phyloP scores from a whole-genome alignment of 2,797 vertebrate species.

The Calcarius lapponicus region DNA sequence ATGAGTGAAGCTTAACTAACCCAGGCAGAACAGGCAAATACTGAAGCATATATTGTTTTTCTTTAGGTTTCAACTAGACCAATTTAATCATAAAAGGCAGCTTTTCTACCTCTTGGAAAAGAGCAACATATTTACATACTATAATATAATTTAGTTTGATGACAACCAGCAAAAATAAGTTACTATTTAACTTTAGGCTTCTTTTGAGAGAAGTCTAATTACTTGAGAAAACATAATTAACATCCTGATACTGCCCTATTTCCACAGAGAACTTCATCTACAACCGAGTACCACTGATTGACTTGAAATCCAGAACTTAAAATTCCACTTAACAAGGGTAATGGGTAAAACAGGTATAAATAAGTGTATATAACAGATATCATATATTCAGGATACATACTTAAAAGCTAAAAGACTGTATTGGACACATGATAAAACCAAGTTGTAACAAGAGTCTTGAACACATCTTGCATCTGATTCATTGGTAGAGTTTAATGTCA shows the following conservation, averaged over 20 bases:
- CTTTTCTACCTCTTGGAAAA: neutral
- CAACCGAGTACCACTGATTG: neutral
- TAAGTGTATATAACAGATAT: neutral
- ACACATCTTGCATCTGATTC: neutral
- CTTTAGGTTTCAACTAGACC: neutral
- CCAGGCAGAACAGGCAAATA: neutral
- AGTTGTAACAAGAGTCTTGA: neutral
- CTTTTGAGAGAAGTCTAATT: neutral
- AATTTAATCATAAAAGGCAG: neutral
- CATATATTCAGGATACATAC: neutral
- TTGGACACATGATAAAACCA: neutral
- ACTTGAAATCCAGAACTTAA: neutral
- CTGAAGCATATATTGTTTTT: neutral
- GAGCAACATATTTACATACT: neutral
- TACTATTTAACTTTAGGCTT: neutral
- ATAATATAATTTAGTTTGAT: neutral
- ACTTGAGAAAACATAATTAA: neutral
- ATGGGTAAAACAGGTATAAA: neutral
- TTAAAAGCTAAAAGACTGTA: neutral
- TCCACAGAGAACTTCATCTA: neutral
- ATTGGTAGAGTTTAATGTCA: neutral
- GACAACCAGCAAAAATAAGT: neutral
- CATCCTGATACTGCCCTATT: neutral
- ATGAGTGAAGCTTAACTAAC: neutral
- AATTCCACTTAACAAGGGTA: neutral